Evolutionary conservation across 2,113 vertebrate genomes (phyloP).

Genomic region (Ochotona princeps): DNA sequence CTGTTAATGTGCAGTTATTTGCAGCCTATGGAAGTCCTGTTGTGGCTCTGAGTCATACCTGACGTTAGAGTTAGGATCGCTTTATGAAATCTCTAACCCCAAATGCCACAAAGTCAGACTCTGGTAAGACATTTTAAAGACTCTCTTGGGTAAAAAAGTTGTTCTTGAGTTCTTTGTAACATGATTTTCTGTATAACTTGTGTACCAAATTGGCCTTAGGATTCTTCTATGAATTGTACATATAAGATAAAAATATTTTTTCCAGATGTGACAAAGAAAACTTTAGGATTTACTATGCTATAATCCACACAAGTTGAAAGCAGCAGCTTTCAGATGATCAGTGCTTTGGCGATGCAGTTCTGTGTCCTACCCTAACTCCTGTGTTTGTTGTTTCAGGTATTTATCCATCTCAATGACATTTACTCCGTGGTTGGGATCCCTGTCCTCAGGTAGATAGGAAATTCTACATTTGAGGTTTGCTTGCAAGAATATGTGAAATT

Average conservation of each 20-base stretch:
- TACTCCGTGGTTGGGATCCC: slow-evolving; percentile 92
- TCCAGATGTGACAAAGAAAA: background rate
- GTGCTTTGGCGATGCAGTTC: background rate
- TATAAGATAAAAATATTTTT: slow-evolving; percentile 29
- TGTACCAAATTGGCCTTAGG: background rate
- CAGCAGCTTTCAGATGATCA: slow-evolving; percentile 12
- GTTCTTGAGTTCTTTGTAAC: background rate
- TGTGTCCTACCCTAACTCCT: slow-evolving; percentile 3
- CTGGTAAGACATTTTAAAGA: background rate
- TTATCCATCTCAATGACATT: slow-evolving; percentile 91
- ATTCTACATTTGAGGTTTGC: slow-evolving; percentile 34
- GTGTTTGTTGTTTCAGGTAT: slow-evolving; percentile 86
- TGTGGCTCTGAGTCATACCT: background rate
- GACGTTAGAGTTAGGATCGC: background rate
- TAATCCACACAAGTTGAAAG: background rate
- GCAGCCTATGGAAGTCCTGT: background rate
- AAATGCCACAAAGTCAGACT: background rate
- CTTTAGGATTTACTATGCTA: slow-evolving; percentile 30
- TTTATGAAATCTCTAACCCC: background rate
- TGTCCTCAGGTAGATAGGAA: slow-evolving; percentile 89
- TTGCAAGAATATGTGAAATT: slow-evolving; percentile 34
- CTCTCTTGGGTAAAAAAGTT: background rate
- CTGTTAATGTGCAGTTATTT: background rate
- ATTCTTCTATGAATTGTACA: slow-evolving; percentile 24
- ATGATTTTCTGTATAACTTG: background rate